These are phyloP conservation scores for Chironex yamaguchii DNA, from an alignment of 30 jellyfish, hydroid and myxozoan species.

Conservation along the genomic window DNA sequence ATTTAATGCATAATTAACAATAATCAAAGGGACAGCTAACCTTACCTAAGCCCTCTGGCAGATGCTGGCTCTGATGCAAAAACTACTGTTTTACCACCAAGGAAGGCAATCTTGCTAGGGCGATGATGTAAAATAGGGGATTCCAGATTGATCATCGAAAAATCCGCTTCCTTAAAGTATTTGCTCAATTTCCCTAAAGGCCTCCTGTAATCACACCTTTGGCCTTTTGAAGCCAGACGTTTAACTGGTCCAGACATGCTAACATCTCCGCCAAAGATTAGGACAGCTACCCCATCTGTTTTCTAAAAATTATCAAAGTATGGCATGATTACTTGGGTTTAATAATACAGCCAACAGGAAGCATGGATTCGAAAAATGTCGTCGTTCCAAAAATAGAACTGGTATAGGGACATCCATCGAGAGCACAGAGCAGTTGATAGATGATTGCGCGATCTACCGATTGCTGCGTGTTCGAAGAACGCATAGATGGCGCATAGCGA, in stretches of 20 bases:
- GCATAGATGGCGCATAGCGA: too few species aligned
- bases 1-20: too few species aligned
- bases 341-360: too few species aligned
- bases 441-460: too few species aligned
- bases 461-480: too few species aligned
- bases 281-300: too few species aligned
- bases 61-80: neutral
- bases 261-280: conserved; percentile 69
- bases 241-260: conserved; percentile 67
- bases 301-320: too few species aligned
- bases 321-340: too few species aligned
- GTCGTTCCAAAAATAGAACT: too few species aligned
- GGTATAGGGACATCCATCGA: too few species aligned
- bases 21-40: neutral
- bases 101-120: neutral
- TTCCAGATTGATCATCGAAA: conserved; percentile 69
- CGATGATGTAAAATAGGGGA: neutral
- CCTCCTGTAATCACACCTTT: conserved; percentile 51
- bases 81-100: neutral
- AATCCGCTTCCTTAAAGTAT: conserved; percentile 63
- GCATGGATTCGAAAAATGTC: too few species aligned
- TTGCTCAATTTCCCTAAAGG: conserved; percentile 21
- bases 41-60: neutral
- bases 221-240: conserved; percentile 31
- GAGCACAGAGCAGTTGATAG: too few species aligned